Percentiles rank a stretch among this genome's conserved stretches.
Evolutionary conservation across 2,113 vertebrate species (phyloP).

Genomic region (Amazona vittata): DNA sequence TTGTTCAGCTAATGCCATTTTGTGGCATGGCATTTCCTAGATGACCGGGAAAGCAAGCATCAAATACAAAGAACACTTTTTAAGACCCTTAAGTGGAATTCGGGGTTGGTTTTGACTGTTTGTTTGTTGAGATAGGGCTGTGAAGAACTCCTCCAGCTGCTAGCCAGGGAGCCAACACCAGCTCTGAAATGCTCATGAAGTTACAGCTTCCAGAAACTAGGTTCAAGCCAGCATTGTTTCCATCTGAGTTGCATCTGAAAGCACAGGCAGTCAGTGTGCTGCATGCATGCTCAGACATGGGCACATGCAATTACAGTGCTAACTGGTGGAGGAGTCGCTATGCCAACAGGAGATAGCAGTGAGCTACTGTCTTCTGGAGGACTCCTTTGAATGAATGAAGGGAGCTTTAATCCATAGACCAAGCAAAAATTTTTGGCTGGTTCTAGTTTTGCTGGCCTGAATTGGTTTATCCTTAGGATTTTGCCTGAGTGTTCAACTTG

Average conservation of each 20-base stretch:
- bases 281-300: accelerated
- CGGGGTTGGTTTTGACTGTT: neutral
- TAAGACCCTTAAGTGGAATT: neutral
- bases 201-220: neutral
- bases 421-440: neutral
- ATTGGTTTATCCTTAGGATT: neutral
- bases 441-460: neutral
- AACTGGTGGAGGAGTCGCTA: neutral
- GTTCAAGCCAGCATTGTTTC: neutral
- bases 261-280: accelerated
- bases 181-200: neutral
- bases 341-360: neutral
- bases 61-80: neutral
- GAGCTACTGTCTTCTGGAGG: neutral
- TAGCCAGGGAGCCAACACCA: neutral
- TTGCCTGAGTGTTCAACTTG: neutral
- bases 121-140: neutral
- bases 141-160: neutral
- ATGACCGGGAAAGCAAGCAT: neutral
- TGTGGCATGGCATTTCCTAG: neutral
- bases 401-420: neutral
- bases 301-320: accelerated
- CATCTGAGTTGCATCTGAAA: neutral
- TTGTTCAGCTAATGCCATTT: neutral
- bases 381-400: neutral